Evolutionary conservation across 2,797 vertebrate species (phyloP).

Genomic region (Sylvia borin): DNA sequence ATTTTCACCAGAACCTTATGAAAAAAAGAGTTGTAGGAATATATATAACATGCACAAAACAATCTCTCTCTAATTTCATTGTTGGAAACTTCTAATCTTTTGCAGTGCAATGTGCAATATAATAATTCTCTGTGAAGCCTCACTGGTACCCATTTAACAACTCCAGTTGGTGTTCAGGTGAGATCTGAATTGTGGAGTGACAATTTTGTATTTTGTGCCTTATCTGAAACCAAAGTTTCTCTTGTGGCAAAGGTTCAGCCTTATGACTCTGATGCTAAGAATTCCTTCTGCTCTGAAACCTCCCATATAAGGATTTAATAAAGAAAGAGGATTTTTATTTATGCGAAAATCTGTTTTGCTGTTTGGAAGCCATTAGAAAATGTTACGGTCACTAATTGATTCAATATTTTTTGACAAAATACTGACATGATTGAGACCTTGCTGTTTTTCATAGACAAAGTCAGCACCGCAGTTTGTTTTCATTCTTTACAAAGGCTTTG

Average conservation of each 20-base stretch:
- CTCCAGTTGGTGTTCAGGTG: not conserved
- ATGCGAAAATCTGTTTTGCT: slow-evolving; percentile 36
- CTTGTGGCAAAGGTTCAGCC: not conserved
- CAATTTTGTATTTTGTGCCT: not conserved
- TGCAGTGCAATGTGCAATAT: not conserved
- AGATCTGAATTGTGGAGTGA: not conserved
- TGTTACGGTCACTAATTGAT: not conserved
- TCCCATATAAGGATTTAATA: slow-evolving; percentile 9
- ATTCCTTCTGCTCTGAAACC: slow-evolving; percentile 3
- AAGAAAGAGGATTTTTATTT: not conserved
- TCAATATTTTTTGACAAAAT: slow-evolving; percentile 54
- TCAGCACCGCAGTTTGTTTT: slow-evolving; percentile 11
- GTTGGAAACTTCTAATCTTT: not conserved
- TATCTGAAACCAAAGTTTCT: not conserved
- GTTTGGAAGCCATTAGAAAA: slow-evolving; percentile 47
- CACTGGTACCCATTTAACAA: not conserved
- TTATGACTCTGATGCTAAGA: not conserved
- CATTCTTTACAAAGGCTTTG: slow-evolving; percentile 11
- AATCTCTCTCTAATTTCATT: not conserved
- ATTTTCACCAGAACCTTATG: not conserved
- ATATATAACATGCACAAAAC: not conserved
- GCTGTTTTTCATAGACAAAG: slow-evolving; percentile 13
- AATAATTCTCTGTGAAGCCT: not conserved
- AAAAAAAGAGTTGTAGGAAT: not conserved
- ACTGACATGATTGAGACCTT: not conserved